phyloP scores from a whole-genome alignment of 2,888 invertebrate genomes.

The Orthosia incerta region DNA sequence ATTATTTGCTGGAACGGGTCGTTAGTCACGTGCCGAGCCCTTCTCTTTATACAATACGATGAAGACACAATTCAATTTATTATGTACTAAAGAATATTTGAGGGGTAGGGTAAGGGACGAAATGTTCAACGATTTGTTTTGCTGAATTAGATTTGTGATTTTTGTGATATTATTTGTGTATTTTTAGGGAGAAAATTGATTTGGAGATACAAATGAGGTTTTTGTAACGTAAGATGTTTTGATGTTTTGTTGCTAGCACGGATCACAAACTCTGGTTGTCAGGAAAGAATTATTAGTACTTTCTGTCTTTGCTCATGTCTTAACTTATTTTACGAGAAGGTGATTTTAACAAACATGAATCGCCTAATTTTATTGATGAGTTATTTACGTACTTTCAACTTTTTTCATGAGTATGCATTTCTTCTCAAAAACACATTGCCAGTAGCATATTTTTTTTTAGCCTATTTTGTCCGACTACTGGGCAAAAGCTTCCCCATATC shows the following conservation, averaged over 20 bases:
- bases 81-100: conserved; percentile 65
- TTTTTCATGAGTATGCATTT: no score
- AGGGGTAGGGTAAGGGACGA: conserved; percentile 59
- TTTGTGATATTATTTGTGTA: conserved; percentile 48
- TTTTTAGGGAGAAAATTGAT: conserved; percentile 42
- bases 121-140: conserved; percentile 59
- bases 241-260: not conserved
- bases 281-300: not conserved
- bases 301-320: not conserved
- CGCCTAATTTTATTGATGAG: no score
- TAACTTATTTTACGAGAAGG: no score
- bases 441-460: no score
- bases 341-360: no score
- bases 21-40: conserved; percentile 65
- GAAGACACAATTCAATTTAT: conserved; percentile 70
- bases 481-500: no score
- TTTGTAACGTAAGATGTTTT: conserved; percentile 6
- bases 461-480: no score
- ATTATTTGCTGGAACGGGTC: conserved; percentile 61
- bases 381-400: no score
- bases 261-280: no score
- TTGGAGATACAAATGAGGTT: conserved; percentile 28
- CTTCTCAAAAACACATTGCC: no score
- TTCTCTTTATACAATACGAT: conserved; percentile 62
- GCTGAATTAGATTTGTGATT: conserved; percentile 59